Percentiles rank a stretch among this genome's conserved stretches.
phyloP scores from a whole-genome alignment of 2,888 invertebrate genomes.

The Campopleginae sp. region DNA sequence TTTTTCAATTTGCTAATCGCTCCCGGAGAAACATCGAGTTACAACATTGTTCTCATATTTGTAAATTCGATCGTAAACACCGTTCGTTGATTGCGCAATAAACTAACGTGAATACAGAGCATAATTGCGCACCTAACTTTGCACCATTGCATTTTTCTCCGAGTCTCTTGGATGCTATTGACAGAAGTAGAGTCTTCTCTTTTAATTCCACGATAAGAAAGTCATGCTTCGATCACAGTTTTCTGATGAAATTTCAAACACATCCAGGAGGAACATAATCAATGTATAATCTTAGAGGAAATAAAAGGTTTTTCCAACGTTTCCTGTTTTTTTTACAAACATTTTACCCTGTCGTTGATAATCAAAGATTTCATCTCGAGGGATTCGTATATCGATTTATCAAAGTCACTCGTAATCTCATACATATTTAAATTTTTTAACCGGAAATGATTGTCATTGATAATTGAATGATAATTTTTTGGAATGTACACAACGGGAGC shows the following conservation, averaged over 20 bases:
- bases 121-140: constrained; percentile 14
- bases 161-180: background rate
- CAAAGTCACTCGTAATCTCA: background rate
- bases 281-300: background rate
- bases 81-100: background rate
- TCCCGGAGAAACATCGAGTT: background rate
- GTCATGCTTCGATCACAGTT: background rate
- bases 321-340: background rate
- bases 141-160: background rate
- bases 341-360: background rate
- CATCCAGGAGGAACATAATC: background rate
- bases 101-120: background rate
- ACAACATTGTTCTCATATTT: background rate
- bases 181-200: background rate
- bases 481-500: background rate
- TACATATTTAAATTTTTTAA: background rate
- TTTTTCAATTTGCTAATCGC: background rate
- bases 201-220: constrained; percentile 1
- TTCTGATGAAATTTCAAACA: background rate
- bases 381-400: background rate
- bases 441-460: background rate
- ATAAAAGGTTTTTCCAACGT: background rate
- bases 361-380: background rate
- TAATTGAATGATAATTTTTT: background rate
- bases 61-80: constrained; percentile 15